These are phyloP conservation scores for Oreotrochilus melanogaster DNA, from an alignment of 2,113 vertebrate genomes.

Conservation along the genomic window DNA sequence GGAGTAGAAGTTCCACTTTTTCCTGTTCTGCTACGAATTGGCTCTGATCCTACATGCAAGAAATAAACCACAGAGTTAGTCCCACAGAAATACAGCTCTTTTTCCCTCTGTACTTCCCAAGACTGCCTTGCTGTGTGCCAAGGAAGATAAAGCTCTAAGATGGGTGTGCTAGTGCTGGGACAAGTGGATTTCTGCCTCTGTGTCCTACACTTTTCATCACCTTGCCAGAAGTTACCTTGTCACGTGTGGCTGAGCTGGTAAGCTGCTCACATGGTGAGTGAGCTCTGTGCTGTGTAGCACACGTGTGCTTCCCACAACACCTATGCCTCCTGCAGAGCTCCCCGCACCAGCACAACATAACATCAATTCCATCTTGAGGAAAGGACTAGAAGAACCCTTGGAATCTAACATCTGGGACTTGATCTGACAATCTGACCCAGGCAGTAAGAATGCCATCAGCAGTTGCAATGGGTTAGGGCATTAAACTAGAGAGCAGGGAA, in stretches of 20 bases:
- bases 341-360: neutral
- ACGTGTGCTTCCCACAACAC: neutral
- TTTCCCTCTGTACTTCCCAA: neutral
- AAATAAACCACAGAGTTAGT: neutral
- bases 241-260: neutral
- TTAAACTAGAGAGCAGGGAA: neutral
- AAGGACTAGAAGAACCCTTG: neutral
- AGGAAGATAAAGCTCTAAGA: neutral
- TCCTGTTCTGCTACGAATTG: slow-evolving; percentile 88
- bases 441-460: neutral
- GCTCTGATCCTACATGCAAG: slow-evolving; percentile 83
- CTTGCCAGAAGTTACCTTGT: neutral
- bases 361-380: neutral
- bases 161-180: neutral
- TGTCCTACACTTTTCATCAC: neutral
- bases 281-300: neutral
- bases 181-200: neutral
- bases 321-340: neutral
- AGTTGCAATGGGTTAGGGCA: neutral
- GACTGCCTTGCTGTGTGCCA: neutral
- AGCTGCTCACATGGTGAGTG: neutral
- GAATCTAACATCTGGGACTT: neutral
- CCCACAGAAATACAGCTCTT: neutral
- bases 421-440: neutral
- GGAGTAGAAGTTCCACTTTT: slow-evolving; percentile 94